Percentiles rank a stretch among this genome's conserved stretches.
Evolutionary conservation across 64 coral and sea anemone species (phyloP).

Genomic region (Montipora cactus): DNA sequence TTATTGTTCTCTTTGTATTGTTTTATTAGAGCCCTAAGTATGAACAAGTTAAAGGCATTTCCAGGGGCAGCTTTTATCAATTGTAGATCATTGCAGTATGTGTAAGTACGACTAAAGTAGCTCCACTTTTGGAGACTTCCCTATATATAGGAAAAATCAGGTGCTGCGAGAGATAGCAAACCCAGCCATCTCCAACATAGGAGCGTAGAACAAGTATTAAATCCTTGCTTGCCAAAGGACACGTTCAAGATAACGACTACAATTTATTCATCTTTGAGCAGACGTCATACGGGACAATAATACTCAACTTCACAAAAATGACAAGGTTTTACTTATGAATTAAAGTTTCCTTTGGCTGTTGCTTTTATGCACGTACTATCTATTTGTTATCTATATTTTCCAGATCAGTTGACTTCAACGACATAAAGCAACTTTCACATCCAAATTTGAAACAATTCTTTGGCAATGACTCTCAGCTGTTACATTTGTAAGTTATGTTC

Average conservation of each 20-base stretch:
- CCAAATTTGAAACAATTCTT: slow-evolving; percentile 85
- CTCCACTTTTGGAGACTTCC: too few relatives aligned
- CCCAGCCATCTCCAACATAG: too few relatives aligned
- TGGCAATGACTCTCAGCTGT: slow-evolving; percentile 82
- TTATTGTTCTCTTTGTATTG: neutral
- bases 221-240: too few relatives aligned
- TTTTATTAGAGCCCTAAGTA: slow-evolving; percentile 59
- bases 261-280: too few relatives aligned
- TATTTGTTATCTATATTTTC: neutral
- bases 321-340: too few relatives aligned
- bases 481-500: slow-evolving; percentile 81
- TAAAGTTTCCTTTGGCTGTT: too few relatives aligned
- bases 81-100: slow-evolving; percentile 47
- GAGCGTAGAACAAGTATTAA: too few relatives aligned
- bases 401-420: slow-evolving; percentile 81
- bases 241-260: too few relatives aligned
- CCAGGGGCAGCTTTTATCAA: slow-evolving; percentile 61
- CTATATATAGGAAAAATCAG: too few relatives aligned
- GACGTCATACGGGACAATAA: too few relatives aligned
- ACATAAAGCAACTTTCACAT: slow-evolving; percentile 79
- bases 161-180: too few relatives aligned
- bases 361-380: neutral
- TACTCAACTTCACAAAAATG: too few relatives aligned
- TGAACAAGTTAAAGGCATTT: slow-evolving; percentile 63
- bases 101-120: slow-evolving; percentile 32